Percentiles rank a stretch among this genome's conserved stretches.
These are phyloP conservation scores for Aethes cnicana DNA, from an alignment of 2,888 invertebrate genomes.

Conservation along the genomic window DNA sequence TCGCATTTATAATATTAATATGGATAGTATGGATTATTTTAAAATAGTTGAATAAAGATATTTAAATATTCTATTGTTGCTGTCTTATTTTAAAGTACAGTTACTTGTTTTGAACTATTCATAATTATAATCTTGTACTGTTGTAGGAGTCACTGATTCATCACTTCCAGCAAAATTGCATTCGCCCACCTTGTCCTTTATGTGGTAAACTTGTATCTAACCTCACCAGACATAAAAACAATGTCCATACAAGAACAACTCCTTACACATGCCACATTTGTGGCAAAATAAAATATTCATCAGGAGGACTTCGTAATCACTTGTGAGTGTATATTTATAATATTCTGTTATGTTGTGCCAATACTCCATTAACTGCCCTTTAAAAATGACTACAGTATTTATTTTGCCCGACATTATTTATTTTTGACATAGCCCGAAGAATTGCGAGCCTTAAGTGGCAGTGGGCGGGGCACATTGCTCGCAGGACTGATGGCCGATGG, in stretches of 20 bases:
- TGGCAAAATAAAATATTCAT: conserved; percentile 39
- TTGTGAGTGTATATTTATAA: conserved; percentile 30
- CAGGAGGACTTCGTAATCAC: conserved; percentile 37
- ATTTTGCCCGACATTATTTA: no score
- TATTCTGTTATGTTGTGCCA: not conserved
- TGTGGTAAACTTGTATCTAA: conserved; percentile 41
- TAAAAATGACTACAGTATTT: no score
- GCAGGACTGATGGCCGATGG: no score
- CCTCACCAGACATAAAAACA: conserved; percentile 33
- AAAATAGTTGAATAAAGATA: no score
- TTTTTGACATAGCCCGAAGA: no score
- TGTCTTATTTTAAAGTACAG: no score
- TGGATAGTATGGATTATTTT: no score
- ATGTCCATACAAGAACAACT: conserved; percentile 34
- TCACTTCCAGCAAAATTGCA: conserved; percentile 22
- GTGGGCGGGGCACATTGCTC: no score
- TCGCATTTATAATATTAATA: no score
- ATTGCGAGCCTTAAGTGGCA: no score
- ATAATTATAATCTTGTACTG: not conserved
- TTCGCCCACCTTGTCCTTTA: conserved; percentile 36
- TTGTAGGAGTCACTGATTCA: conserved; percentile 34
- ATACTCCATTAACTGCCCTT: not conserved
- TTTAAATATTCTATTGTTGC: no score
- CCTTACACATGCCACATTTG: conserved; percentile 41
- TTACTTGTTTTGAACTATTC: no score